Evolutionary conservation across 1,140 invertebrate species (phyloP), one percentile per base, ranked within the genome.

Genomic region (Mesaphorura yosii): DNA sequence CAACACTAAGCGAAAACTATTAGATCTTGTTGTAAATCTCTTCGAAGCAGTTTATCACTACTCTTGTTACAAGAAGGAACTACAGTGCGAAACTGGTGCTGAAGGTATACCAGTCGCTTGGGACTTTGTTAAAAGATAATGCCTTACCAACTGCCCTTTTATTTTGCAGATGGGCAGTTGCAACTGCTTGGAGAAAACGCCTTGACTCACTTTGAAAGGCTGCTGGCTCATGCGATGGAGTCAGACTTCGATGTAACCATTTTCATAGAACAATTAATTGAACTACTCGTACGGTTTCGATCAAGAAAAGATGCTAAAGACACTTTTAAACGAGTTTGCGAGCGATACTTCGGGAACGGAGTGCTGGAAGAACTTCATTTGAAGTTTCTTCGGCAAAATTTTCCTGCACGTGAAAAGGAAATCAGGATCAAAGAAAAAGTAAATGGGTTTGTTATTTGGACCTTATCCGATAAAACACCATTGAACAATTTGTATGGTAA

Each of bases 221-320:
- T 51, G 6, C 12, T 49, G 31, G 10, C 10, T 29, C 20, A 31
- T 27, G 45, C 6, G n/a, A 20, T 41, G 6, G 31, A 49, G 3
- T 37, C 38, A 14, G 51, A 51, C 3, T 37, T 27, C 44, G 57
- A 58, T 27, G 34, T 22, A 2, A 54, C 52, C 20, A 54, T 53
- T 26, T 52, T 60, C 23, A 51, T 60, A 14, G 14, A 57, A 23
- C 59, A 47, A 3, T 47, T 57, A 4, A 51, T 60, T 3, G 55
- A 60, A 20, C 22, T 60, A 19, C 40, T 25, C 15, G 38, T 53
- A 3, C 20, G 20, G 20, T 38, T 49, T 25, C 23, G 23, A 27
- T 20, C 19, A n/a, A 28, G 20, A 19, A 6, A 52, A 19, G 25
- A 15, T 14, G 58, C 54, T 2, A 49, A 34, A 25, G 26, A 54